Base-by-base conservation (phyloP, 1,140 invertebrate genomes). In the Pararge aegeria region DNA sequence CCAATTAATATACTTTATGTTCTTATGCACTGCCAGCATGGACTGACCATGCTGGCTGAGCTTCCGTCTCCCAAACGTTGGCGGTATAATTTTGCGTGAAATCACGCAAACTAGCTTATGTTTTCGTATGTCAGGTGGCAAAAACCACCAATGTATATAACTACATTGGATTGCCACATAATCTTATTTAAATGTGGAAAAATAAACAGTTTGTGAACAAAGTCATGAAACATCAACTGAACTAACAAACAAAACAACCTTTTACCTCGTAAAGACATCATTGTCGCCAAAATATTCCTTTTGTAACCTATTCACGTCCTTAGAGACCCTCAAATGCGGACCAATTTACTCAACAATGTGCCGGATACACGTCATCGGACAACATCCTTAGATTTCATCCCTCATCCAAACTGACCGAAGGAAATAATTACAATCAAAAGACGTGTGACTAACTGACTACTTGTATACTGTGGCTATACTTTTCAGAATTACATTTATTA, bases 331-430 rank as follows among this genome's bases (percentile, higher is more conserved):
- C 16, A 15, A 42, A 42, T 42, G 13, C 38, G 38, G 16, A 42
- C 38, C 38, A 42, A 42, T 42, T 42, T 42, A 42, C 16, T 18
- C 38, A 18, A 42, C 38, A 42, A 42, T 42, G 38, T 18, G 16
- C 13, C 38, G 38, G 38, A 42, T 42, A 42, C 38, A 42, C 38
- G 38, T 42, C 38, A 42, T 42, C 38, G 13, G 38, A 15, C 38
- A 42, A 42, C 38, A 42, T 42, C 38, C 38, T 42, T 16, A 42
- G 13, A 42, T 42, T 42, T 42, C 38, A 42, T 42, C 38, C 37
- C 16, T 42, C 38, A 15, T 40, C 38, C 13, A 3, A 16, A 42
- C 13, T 42, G 38, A 18, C 38, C 38, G 38, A 16, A 9, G 4
- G 13, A 42, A 42, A 42, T 37, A 42, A 42, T 42, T 16, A 18